Base-by-base conservation (phyloP, 2,888 invertebrate species). In the Plagodis dolabraria region DNA sequence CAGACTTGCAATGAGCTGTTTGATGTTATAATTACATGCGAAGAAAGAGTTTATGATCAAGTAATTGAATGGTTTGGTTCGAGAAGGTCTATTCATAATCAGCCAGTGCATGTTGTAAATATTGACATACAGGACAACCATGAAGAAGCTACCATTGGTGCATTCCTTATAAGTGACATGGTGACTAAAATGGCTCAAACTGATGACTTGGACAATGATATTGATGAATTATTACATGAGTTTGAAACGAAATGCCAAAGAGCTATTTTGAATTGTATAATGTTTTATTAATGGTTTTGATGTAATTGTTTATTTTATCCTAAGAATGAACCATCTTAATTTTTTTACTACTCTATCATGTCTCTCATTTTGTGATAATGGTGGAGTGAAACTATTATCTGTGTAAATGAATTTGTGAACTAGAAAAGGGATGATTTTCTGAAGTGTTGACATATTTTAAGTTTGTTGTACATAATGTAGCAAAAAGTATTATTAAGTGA, bases 61-160 rank as follows among this genome's bases (percentile, higher is more conserved):
- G 98, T 99, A 22, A 94, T 98, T 55, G 98, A 99, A 87, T 98
- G 96, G 95, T 96, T 98, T 94, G 97, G 98, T 70, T 95, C 94
- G 36, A 94, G 96, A 77, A 95, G 96, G 55, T 96, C 96, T 0
- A 94, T 95, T 51, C 95, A 96, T 72, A 97, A 97, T 86, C 96
- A 97, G 54, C 97, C 98, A 6, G 98, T 98, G 4, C 99, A 99
- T 93, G 95, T 99, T 46, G 96, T 99, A 57, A 99, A 99, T 86
- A 96, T 99, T 71, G 99, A 99, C 83, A 99, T 99, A 75, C 98
- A 98, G 85, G 99, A 99, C 92, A 99, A 99, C 90, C 98, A 99
- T 70, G 99, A 99, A 86, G 99, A 99, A 88, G 99, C 99, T 0
- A 98, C 99, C 5, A 96, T 99, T 79, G 99, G 99, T 68, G 99